Percentiles rank a stretch among this genome's conserved stretches.
Evolutionary conservation across 2,888 invertebrate species (phyloP).

Genomic region (Aphelenchoides bicaudatus): DNA sequence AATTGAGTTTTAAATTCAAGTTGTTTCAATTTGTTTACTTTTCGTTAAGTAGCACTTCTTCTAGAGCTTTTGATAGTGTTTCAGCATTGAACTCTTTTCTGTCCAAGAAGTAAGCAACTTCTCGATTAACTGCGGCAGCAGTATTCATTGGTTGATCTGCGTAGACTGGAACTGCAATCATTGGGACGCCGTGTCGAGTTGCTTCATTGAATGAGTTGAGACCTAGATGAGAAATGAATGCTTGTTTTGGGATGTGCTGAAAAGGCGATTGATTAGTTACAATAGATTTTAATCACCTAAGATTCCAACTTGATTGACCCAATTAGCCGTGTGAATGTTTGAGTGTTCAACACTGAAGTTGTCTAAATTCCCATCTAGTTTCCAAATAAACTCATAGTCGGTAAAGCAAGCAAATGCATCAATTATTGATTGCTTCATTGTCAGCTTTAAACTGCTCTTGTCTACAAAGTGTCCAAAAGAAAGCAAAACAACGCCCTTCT

Average conservation of each 20-base stretch:
- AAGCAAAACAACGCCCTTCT: constrained; percentile 21
- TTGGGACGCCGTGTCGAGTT: constrained; percentile 40
- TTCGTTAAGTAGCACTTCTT: not conserved
- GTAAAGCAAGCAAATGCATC: constrained; percentile 17
- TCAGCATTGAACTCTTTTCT: not conserved
- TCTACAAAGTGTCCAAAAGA: constrained; percentile 21
- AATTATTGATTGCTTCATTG: constrained; percentile 6
- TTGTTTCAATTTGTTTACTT: too few relatives aligned
- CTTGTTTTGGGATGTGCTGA: constrained; percentile 26
- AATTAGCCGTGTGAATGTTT: constrained; percentile 41
- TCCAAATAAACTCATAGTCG: constrained; percentile 45
- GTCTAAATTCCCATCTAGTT: constrained; percentile 30
- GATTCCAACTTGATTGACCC: constrained; percentile 48
- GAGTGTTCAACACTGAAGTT: constrained; percentile 25
- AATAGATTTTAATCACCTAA: constrained; percentile 23
- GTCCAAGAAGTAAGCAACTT: not conserved
- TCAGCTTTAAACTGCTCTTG: not conserved
- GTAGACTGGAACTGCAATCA: constrained; percentile 46
- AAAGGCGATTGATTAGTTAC: not conserved
- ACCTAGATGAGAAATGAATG: constrained; percentile 52
- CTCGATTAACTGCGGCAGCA: not conserved
- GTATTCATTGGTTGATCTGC: constrained; percentile 37
- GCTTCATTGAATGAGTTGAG: constrained; percentile 48
- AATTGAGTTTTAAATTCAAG: too few relatives aligned
- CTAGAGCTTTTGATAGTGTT: not conserved